Evolutionary conservation across 1,140 invertebrate species (phyloP), one percentile per base, ranked within the genome.

Genomic region (Linepithema humile): DNA sequence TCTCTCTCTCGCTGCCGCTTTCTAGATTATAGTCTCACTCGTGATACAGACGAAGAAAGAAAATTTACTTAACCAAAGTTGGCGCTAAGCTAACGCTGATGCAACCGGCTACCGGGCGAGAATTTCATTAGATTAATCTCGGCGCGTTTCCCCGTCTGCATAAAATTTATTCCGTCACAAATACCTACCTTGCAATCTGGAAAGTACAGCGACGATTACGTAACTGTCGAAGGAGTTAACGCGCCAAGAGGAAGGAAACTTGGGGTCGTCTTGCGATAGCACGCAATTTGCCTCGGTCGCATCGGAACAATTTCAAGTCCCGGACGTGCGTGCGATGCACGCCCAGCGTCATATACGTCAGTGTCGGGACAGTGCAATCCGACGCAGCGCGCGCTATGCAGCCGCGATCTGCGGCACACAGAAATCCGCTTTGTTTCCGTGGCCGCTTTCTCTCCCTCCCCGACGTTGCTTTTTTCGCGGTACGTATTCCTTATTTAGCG

Each of bases 281-380:
- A 64, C 59, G 60, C 48, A 84, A 87, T 84, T 87, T 59, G 74
- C 48, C 26, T 85, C 82, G 83, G 86, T 88, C 85, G 59, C 80
- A 82, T 86, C 29, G 87, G 86, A 85, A 88, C 86, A 83, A 84
- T 89, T 88, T 83, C 17, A 20, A 12, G 38, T 35, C 35, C 17
- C 26, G n/a, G 35, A 62, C n/a, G 6, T 15, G n/a, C 32, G 59
- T 35, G 10, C 26, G 32, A 84, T 69, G 74, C 77, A 62, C 67
- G 50, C 23, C 26, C 55, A 62, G 53, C 67, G 55, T 85, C 73
- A 84, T 85, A 88, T 86, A 83, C 67, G 70, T 89, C 86, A 86
- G 29, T 77, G 86, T 88, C 86, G 75, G 59, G 48, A 23, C 9
- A 38, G 35, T 9, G 40, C 65, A 82, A 83, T 53, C 53, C 45